These are phyloP conservation scores for Coboldia fuscipes DNA, from an alignment of 1,140 invertebrate species.

Conservation along the genomic window DNA sequence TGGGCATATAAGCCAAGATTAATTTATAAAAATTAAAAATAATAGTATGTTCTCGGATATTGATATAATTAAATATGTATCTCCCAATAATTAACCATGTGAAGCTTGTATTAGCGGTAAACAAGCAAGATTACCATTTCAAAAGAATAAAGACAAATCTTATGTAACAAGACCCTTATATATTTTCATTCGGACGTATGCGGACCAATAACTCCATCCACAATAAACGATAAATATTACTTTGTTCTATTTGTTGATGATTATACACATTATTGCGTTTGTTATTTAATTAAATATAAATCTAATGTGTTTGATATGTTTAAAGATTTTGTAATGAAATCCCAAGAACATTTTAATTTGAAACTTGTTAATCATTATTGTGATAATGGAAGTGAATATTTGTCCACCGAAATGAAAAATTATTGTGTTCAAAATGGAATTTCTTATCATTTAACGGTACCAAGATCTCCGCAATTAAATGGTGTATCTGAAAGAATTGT, in stretches of 20 bases:
- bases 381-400: conserved; percentile 5
- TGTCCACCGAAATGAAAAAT: conserved; percentile 12
- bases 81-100: conserved; percentile 14
- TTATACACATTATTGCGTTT: conserved; percentile 15
- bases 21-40: conserved; percentile 15
- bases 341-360: conserved; percentile 16
- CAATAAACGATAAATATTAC: conserved; percentile 16
- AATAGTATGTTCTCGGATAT: conserved; percentile 13
- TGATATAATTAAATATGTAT: conserved; percentile 9
- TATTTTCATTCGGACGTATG: conserved; percentile 22
- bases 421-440: conserved; percentile 23
- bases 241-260: conserved; percentile 19
- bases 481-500: conserved; percentile 25
- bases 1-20: conserved; percentile 13
- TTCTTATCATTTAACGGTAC: conserved; percentile 21
- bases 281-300: conserved; percentile 15
- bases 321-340: conserved; percentile 16
- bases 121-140: conserved; percentile 19
- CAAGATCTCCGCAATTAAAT: conserved; percentile 26
- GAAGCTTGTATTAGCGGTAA: conserved; percentile 24
- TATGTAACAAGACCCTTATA: conserved; percentile 18
- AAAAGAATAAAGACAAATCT: conserved; percentile 13
- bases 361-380: conserved; percentile 19
- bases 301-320: conserved; percentile 16
- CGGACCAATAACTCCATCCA: conserved; percentile 19